Evolutionary conservation across 2,797 vertebrate genomes (phyloP), one percentile per base, ranked within the genome.

Genomic region (Holocentrus rufus): DNA sequence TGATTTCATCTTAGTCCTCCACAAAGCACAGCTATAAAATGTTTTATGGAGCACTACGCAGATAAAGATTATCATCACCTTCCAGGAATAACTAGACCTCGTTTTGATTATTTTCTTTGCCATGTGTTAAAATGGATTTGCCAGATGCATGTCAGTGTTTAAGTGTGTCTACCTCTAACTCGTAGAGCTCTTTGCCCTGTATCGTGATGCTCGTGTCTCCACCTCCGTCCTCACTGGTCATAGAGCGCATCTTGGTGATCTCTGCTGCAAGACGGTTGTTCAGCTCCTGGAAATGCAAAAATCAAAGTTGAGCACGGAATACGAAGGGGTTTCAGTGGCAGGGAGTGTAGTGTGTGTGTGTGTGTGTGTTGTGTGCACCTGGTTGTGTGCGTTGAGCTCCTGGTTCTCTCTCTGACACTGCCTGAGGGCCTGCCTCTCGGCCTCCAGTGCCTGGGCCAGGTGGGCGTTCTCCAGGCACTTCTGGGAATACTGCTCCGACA

Each of bases 341-440:
- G 30, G 58, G n/a, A 17, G 34, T 20, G 58, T 10, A n/a, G 31
- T 31, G 5, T 58, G 64, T 58, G 13, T 20, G 53, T 34, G 22
- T 17, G 54, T 27, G 55, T 11, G 4, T 10, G 61, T 53, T 42
- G 68, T 46, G 63, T 60, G 79, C 66, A 95, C 94, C 94, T 95
- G 95, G 89, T 95, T 95, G 91, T 95, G 95, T 10, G 94, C 93
- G 18, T 95, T 95, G 70, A 95, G 94, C 88, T 95, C 95, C 88
- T 95, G 94, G 90, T 95, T 95, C 90, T 95, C 95, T 47, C 94
- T 87, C 87, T 95, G 95, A 86, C 95, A 95, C 89, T 95, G 94
- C 74, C 94, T 82, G 74, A 95, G 93, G 70, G 95, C 95, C 84
- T 95, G 95, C 70, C 95, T 91, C 90, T 95, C 95, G 2, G 95